phyloP scores from a whole-genome alignment of 92 coral and sea anemone genomes.

The Nematostella vectensis region DNA sequence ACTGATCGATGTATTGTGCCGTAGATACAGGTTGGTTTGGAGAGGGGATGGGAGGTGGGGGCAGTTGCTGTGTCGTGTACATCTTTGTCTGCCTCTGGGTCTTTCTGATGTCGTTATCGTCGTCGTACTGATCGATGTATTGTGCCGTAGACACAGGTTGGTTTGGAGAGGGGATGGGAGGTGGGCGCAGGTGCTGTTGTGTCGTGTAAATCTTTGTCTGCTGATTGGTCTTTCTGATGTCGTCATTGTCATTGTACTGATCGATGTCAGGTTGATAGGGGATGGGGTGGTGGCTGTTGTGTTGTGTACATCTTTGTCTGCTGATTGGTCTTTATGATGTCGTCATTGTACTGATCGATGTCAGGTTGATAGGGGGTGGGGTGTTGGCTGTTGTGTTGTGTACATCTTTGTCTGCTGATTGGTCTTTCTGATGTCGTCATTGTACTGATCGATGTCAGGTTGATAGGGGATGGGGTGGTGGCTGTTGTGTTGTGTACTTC shows the following conservation, averaged over 20 bases:
- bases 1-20: neutral
- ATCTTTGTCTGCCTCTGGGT: no score
- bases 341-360: neutral
- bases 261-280: neutral
- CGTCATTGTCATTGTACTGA: neutral
- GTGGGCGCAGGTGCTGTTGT: no score
- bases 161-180: neutral
- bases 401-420: no score
- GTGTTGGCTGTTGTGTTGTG: no score
- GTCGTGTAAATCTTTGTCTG: constrained; percentile 3
- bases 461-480: neutral
- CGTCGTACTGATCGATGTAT: neutral
- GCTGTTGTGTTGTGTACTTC: no score
- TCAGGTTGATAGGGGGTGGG: neutral
- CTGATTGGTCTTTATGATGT: no score
- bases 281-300: no score
- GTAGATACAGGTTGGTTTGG: neutral
- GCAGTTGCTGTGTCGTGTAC: no score
- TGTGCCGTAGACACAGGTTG: neutral
- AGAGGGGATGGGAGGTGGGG: no score
- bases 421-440: no score
- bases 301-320: no score
- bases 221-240: neutral
- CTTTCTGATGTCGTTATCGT: no score
- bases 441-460: neutral